A percentile compares a stretch with the other conserved stretches of the same genome.
These are phyloP conservation scores for Xiphorhynchus elegans DNA, from an alignment of 2,113 vertebrate genomes.

Conservation along the genomic window DNA sequence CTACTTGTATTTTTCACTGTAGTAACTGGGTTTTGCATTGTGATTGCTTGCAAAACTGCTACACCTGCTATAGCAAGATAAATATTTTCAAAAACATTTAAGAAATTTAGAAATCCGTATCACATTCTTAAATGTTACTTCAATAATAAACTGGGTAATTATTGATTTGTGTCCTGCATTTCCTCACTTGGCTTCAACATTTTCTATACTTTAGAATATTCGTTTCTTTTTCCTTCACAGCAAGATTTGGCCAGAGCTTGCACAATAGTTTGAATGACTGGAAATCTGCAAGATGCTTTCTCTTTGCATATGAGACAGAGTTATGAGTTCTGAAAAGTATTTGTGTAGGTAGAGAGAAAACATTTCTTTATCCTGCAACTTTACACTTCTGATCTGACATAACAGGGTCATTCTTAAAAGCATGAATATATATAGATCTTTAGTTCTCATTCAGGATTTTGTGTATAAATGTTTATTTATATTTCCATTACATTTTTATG, in stretches of 20 bases:
- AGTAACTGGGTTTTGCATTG: not conserved
- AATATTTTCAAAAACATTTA: not conserved
- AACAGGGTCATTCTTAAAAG: not conserved
- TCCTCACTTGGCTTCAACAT: not conserved
- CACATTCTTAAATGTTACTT: not conserved
- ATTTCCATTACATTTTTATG: not conserved
- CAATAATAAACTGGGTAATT: not conserved
- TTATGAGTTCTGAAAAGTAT: not conserved
- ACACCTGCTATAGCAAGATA: not conserved
- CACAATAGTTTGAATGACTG: not conserved
- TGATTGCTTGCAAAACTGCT: not conserved
- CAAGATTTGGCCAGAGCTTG: not conserved
- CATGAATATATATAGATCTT: not conserved
- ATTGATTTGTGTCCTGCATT: not conserved
- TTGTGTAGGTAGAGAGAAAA: not conserved
- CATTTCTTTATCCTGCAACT: not conserved
- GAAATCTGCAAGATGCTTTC: not conserved
- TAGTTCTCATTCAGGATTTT: not conserved
- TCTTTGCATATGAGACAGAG: fast-evolving
- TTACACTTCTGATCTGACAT: not conserved
- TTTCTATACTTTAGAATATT: not conserved
- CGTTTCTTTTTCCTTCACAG: not conserved
- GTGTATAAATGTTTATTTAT: not conserved
- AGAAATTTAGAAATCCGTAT: not conserved
- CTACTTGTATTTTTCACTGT: not conserved